phyloP scores from a whole-genome alignment of 2,113 vertebrate species.

The Blennius ocellaris region DNA sequence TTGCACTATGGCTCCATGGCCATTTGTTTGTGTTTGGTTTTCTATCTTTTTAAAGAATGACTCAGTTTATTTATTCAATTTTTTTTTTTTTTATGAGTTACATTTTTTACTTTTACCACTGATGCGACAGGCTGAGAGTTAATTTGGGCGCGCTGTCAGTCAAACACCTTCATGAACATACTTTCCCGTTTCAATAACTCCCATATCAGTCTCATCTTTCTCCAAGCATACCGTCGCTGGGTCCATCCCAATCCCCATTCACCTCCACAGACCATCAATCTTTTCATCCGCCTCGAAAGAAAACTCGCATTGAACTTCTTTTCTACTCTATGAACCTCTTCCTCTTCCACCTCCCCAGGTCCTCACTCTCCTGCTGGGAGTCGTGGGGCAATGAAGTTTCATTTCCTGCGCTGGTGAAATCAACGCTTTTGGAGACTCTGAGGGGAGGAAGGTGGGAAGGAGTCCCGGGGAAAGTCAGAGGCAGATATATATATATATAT shows the following conservation, averaged over 20 bases:
- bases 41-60: not conserved
- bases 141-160: constrained; percentile 51
- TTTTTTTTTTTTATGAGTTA: not conserved
- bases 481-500: constrained; percentile 44
- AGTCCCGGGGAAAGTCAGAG: constrained; percentile 4
- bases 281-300: constrained; percentile 43
- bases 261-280: constrained; percentile 44
- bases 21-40: constrained; percentile 21
- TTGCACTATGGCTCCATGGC: not conserved
- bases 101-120: constrained; percentile 10
- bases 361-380: constrained; percentile 65
- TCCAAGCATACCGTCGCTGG: constrained; percentile 19
- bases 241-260: constrained; percentile 24
- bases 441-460: constrained; percentile 2
- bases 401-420: constrained; percentile 83
- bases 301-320: constrained; percentile 34
- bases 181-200: constrained; percentile 41
- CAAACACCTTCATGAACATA: constrained; percentile 57
- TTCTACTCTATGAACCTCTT: constrained; percentile 44
- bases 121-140: constrained; percentile 25
- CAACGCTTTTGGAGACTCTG: constrained; percentile 52
- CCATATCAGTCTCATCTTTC: constrained; percentile 43
- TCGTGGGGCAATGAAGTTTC: constrained; percentile 68
- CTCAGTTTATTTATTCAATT: no score
- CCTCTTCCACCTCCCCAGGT: constrained; percentile 43